phyloP scores from a whole-genome alignment of 2,113 vertebrate species.

The Platysternon megacephalum region DNA sequence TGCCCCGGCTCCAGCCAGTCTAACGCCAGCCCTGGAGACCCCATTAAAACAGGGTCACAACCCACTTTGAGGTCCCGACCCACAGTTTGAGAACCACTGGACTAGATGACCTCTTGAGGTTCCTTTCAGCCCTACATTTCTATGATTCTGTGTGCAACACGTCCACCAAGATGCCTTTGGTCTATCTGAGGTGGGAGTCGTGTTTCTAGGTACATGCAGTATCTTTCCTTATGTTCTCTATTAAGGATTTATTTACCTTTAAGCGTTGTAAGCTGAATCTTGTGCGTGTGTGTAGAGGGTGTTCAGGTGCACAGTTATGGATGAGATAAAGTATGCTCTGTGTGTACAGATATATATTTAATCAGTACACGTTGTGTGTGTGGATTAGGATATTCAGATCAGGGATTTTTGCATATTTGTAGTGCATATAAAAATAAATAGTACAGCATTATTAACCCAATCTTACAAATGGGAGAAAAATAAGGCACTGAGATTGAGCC shows the following conservation, averaged over 20 bases:
- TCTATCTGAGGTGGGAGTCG: background rate
- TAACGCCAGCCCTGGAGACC: too few species aligned
- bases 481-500: background rate
- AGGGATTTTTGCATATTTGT: background rate
- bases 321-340: background rate
- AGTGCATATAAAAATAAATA: background rate
- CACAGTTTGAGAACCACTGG: background rate
- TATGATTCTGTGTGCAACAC: background rate
- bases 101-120: background rate
- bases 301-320: background rate
- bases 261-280: background rate
- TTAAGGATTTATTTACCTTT: background rate
- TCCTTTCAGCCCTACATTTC: background rate
- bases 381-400: background rate
- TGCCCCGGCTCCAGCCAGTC: too few species aligned
- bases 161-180: background rate
- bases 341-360: background rate
- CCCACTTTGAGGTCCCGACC: too few species aligned
- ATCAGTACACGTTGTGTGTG: background rate
- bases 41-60: too few species aligned
- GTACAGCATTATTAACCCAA: background rate
- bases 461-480: slow-evolving; percentile 20
- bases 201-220: background rate
- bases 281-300: background rate
- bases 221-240: background rate